Evolutionary conservation across 1,140 invertebrate species (phyloP), one percentile per base, ranked within the genome.

Genomic region (Drosophila paulistorum): DNA sequence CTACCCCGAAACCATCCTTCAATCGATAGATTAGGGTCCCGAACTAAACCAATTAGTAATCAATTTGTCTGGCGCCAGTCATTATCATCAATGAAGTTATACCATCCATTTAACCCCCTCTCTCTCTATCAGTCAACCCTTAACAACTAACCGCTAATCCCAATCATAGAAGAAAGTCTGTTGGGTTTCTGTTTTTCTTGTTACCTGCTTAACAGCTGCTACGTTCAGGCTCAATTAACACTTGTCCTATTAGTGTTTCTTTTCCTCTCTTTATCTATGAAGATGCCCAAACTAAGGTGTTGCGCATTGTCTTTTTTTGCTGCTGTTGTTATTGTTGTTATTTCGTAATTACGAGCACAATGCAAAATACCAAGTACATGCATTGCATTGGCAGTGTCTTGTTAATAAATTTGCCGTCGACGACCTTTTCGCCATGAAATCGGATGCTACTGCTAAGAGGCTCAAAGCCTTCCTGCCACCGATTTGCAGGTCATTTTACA

Each of bases 11-110:
- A 4, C 2, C 35, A 37, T 10, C 35, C 42, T 14, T 23, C 17
- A 17, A 23, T 23, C 1, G 20, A 17, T 1, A 17, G 17, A 0
- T 17, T 17, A 17, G 17, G 17, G 17, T 17, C 17, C 17, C 42
- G 13, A 48, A 20, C n/a, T 70, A 64, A 67, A 71, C 70, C 84
- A 87, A 87, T 87, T 87, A 87, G 84, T 79, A 65, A 89, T 58
- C 84, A 87, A 77, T 87, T 89, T 87, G 83, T 89, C 84, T 86
- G 83, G 84, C 83, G 83, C 84, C 82, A 87, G 59, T 66, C 51
- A 68, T 86, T 85, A 85, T 86, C 82, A 85, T 86, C 82, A 81
- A 81, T 86, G 70, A 64, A 81, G 65, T 64, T 67, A 4, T 51
- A 23, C 9, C 45, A 51, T 23, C 17, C 17, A 39, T 73, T 63